Base-by-base conservation (phyloP, 2,113 vertebrate species). In the Gulo gulo region DNA sequence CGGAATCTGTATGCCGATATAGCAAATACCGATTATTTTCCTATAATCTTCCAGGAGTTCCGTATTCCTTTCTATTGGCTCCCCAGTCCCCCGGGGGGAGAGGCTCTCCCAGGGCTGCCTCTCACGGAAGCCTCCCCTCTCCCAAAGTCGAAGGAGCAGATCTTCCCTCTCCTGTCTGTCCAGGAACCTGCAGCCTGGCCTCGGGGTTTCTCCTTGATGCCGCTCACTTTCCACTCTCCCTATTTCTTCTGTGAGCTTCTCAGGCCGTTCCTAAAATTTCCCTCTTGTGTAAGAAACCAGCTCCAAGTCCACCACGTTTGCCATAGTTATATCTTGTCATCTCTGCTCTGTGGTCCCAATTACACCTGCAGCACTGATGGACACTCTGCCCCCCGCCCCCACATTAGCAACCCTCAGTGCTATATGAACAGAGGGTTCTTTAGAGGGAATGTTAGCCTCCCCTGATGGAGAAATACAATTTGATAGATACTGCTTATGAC, bases 281-380 rank as follows among this genome's bases (percentile, higher is more conserved):
- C 47, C 18, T 80, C 21, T 86, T 76, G 71, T 39, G 55, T 71
- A 21, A 76, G 92, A 91, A 97, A 94, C 36, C 31, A 52, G 7
- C 55, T 79, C 76, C 57, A 39, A 52, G 39, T 50, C 47, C 23
- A 9, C 7, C 7, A 45, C 4, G 4, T 36, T 57, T 65, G 61
- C 36, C 69, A 93, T 20, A 36, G 4, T 78, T 42, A 4, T 21
- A 14, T 31, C 47, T 61, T 57, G 16, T 59, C 55, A 26, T 42
- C 55, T 92, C 52, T 26, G 24, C 13, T 52, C 29, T 2, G 42
- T 16, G n/a, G 42, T 78, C 21, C 21, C 42, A 24, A 57, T 65
- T 36, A 29, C 31, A 71, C 7, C 13, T 7, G 52, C n/a, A 88
- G n/a, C 47, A 71, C 26, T 16, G 34, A 20, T 2, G 0, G 6